These are phyloP conservation scores for Florisuga fusca DNA, from an alignment of 2,797 vertebrate genomes.

Conservation along the genomic window DNA sequence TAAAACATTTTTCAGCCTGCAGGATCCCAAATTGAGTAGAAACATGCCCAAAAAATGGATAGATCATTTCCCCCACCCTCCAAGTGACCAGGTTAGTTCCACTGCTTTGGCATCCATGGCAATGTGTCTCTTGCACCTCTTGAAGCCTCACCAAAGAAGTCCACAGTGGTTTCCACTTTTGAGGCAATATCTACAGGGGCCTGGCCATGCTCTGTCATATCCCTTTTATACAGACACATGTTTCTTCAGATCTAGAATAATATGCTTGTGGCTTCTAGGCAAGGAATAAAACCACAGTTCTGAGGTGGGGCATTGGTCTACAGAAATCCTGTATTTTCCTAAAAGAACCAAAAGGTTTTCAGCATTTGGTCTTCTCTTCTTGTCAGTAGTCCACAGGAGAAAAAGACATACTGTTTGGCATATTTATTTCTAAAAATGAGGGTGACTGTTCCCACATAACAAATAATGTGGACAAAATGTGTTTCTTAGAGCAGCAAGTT, in stretches of 20 bases:
- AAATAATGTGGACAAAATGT: not conserved
- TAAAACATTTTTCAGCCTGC: not conserved
- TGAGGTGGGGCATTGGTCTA: not conserved
- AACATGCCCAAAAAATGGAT: not conserved
- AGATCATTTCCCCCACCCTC: not conserved
- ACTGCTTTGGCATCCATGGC: not conserved
- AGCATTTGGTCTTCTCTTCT: not conserved
- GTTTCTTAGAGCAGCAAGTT: not conserved
- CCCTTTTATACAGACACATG: not conserved
- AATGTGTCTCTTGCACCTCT: fast-evolving
- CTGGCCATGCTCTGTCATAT: not conserved
- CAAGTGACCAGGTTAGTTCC: not conserved
- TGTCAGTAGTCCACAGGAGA: not conserved
- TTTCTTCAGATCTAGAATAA: not conserved
- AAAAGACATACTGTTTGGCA: not conserved
- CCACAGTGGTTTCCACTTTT: not conserved
- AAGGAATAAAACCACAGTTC: not conserved
- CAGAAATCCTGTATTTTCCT: not conserved
- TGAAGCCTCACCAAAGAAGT: not conserved
- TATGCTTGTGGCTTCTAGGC: not conserved
- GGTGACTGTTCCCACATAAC: not conserved
- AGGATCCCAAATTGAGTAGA: not conserved
- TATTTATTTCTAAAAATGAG: not conserved
- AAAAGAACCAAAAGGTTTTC: not conserved
- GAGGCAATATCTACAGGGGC: not conserved